These are phyloP conservation scores for Sinelater perroti DNA, from an alignment of 2,888 invertebrate genomes.

Conservation along the genomic window DNA sequence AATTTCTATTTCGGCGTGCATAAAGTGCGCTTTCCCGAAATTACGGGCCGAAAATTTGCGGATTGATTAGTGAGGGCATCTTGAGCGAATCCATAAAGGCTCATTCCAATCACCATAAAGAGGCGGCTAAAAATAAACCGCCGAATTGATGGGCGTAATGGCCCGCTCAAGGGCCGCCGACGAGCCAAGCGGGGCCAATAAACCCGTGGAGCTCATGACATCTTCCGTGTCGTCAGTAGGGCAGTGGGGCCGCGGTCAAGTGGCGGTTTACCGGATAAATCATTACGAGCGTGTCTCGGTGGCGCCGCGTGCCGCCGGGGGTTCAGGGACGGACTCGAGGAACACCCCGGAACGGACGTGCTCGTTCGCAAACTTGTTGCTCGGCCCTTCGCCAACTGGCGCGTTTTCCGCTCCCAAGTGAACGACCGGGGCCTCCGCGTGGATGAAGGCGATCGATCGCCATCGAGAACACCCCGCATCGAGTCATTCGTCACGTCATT, in stretches of 20 bases:
- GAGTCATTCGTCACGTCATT: too few species aligned
- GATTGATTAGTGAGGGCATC: slow-evolving; percentile 13
- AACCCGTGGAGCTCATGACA: slow-evolving; percentile 39
- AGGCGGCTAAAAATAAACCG: slow-evolving; percentile 29
- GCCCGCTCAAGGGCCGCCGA: slow-evolving; percentile 32
- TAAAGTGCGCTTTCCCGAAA: slow-evolving; percentile 11
- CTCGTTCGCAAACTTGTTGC: slow-evolving; percentile 34
- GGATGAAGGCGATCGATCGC: too few species aligned
- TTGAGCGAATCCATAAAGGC: slow-evolving; percentile 22
- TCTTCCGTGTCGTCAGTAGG: slow-evolving; percentile 39
- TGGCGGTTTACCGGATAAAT: slow-evolving; percentile 43
- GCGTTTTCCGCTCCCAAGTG: too few species aligned
- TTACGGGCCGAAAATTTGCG: slow-evolving; percentile 12
- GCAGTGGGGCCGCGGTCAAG: slow-evolving; percentile 41
- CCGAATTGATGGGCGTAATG: slow-evolving; percentile 36
- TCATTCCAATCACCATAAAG: slow-evolving; percentile 28
- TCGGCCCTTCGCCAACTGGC: slow-evolving; percentile 20
- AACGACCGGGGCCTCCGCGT: too few species aligned
- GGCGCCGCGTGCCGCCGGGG: slow-evolving; percentile 36
- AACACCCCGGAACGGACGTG: slow-evolving; percentile 22
- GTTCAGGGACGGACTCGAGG: slow-evolving; percentile 33
- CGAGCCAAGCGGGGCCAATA: slow-evolving; percentile 38
- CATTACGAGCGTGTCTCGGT: slow-evolving; percentile 41
- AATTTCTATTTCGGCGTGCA: slow-evolving; percentile 14
- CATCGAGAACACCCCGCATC: too few species aligned